Evolutionary conservation across 1,140 invertebrate genomes (phyloP).

Genomic region (Aphaenogaster floridana): DNA sequence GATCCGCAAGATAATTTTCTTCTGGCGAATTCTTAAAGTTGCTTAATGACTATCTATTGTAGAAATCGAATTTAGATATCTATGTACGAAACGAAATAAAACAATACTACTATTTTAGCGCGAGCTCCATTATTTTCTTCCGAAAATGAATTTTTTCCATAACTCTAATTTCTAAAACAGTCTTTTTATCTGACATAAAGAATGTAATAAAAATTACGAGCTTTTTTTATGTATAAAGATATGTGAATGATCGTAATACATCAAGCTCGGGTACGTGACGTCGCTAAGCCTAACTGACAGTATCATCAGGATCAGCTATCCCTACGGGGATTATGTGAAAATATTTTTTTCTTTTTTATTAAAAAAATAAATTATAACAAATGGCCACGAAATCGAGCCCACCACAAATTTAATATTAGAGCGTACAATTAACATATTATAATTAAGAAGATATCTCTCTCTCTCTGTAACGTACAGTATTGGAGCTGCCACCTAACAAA

Average conservation of each 20-base stretch:
- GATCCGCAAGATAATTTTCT: not conserved
- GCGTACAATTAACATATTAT: not conserved
- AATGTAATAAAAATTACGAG: not conserved
- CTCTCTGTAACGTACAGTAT: constrained; percentile 12
- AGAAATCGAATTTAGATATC: constrained; percentile 3
- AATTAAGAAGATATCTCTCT: not conserved
- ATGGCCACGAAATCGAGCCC: not conserved
- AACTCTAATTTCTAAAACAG: not conserved
- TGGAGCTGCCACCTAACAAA: constrained; percentile 10
- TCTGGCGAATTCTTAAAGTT: constrained; percentile 8
- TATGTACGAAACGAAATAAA: constrained; percentile 35
- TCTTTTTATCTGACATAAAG: not conserved
- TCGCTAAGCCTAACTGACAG: not conserved
- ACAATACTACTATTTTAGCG: constrained; percentile 12
- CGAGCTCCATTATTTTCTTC: not conserved
- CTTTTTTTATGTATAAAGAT: not conserved
- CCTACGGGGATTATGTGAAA: not conserved
- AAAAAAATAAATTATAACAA: constrained; percentile 2
- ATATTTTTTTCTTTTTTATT: not conserved
- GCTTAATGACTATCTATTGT: constrained; percentile 11
- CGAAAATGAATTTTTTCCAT: not conserved
- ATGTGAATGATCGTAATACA: not conserved
- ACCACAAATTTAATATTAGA: not conserved
- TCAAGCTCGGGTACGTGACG: not conserved
- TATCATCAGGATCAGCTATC: not conserved